phyloP scores from a whole-genome alignment of 2,888 invertebrate genomes.

The Caenorhabditis sp. region DNA sequence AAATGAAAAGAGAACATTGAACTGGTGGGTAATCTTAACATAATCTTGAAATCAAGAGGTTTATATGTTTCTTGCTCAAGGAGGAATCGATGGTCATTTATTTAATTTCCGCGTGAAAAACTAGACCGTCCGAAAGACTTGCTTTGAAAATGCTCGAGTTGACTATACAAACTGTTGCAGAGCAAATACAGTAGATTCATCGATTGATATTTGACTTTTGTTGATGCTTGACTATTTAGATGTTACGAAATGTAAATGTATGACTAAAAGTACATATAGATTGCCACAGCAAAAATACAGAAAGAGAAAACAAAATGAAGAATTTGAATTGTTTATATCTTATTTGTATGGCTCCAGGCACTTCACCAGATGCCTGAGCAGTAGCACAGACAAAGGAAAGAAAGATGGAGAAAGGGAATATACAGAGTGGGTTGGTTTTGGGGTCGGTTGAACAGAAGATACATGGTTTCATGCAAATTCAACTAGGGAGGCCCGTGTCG shows the following conservation, averaged over 20 bases:
- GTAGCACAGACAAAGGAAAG: background rate
- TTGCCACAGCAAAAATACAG: background rate
- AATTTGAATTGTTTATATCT: background rate
- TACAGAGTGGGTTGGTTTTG: background rate
- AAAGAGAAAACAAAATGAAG: background rate
- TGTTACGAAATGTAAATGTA: background rate
- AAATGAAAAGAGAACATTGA: background rate
- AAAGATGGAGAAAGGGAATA: background rate
- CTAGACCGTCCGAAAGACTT: no score
- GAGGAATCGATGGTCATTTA: no score
- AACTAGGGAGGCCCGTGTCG: conserved; percentile 28
- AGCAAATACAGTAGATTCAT: background rate
- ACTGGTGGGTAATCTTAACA: no score
- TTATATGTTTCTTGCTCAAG: no score
- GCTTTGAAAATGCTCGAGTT: conserved; percentile 5
- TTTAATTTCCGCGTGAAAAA: no score
- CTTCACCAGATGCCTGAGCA: background rate
- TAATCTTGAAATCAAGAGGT: no score
- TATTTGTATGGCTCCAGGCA: background rate
- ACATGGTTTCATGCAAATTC: conserved; percentile 60
- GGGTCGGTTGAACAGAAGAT: conserved; percentile 2
- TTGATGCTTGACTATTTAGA: background rate
- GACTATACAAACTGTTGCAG: conserved; percentile 6
- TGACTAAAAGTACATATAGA: background rate
- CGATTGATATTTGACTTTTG: background rate